phyloP scores from a whole-genome alignment of 2,888 invertebrate species.

The Lycocerus yunnanus region DNA sequence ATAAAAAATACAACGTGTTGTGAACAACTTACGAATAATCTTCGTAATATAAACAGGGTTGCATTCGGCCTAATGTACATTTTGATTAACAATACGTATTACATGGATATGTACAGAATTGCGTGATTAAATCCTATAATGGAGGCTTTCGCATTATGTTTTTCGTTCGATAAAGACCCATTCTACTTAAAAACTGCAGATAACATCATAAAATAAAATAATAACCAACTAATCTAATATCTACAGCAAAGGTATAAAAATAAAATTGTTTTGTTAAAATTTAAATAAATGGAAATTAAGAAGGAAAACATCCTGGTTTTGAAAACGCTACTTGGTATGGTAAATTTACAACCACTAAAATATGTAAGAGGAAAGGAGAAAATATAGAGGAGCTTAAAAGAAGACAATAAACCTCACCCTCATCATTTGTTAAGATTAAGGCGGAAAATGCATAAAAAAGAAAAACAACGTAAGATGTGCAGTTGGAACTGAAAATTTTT shows the following conservation, averaged over 20 bases:
- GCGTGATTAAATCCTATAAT: slow-evolving; percentile 14
- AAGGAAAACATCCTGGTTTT: neutral
- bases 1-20: neutral
- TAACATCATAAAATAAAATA: neutral
- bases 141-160: neutral
- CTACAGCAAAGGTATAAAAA: neutral
- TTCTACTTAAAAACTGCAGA: neutral
- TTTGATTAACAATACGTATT: slow-evolving; percentile 2
- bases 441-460: neutral
- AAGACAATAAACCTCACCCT: neutral
- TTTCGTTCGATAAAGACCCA: neutral
- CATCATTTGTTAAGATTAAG: neutral
- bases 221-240: slow-evolving; percentile 1
- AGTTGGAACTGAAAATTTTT: neutral
- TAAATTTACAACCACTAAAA: neutral
- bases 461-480: neutral
- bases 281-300: neutral
- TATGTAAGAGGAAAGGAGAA: neutral
- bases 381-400: neutral
- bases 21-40: neutral
- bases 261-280: neutral
- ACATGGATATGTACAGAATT: neutral
- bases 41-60: neutral
- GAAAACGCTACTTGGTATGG: neutral
- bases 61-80: neutral